A percentile compares a stretch with the other conserved stretches of the same genome.
Evolutionary conservation across 2,888 invertebrate genomes (phyloP).

Genomic region (Ornithoptera alexandrae): DNA sequence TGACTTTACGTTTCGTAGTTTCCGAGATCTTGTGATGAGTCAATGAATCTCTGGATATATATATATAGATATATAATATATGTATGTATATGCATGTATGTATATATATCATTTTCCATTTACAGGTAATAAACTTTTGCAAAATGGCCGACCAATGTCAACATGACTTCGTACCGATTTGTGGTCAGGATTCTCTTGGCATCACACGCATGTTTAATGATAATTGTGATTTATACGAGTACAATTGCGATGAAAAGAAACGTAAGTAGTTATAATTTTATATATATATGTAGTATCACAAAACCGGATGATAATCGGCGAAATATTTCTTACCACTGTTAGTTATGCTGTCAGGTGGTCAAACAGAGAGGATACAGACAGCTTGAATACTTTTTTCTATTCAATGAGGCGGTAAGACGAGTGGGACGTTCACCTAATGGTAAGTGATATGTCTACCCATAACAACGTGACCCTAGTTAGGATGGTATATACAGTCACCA

Average conservation of each 20-base stretch:
- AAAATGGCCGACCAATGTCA: slow-evolving; percentile 71
- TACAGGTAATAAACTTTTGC: slow-evolving; percentile 69
- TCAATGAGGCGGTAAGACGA: too few relatives aligned
- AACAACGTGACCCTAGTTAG: too few relatives aligned
- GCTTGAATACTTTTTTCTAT: background rate
- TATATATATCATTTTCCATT: slow-evolving; percentile 3
- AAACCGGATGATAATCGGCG: background rate
- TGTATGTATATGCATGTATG: too few relatives aligned
- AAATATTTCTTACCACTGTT: background rate
- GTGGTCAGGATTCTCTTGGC: slow-evolving; percentile 70
- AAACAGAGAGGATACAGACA: background rate
- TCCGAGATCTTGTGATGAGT: too few relatives aligned
- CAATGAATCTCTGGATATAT: too few relatives aligned
- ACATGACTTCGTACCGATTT: slow-evolving; percentile 69
- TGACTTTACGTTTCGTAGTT: too few relatives aligned
- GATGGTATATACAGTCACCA: too few relatives aligned
- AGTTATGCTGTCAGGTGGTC: background rate
- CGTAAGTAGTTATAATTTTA: slow-evolving; percentile 48
- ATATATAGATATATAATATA: too few relatives aligned
- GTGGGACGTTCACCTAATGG: too few relatives aligned
- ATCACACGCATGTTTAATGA: slow-evolving; percentile 69
- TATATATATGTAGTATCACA: background rate
- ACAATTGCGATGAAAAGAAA: slow-evolving; percentile 73
- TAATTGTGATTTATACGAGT: slow-evolving; percentile 70
- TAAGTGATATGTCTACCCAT: too few relatives aligned